Base-by-base conservation (phyloP, 1,140 invertebrate species). In the Drosophila sturtevanti region DNA sequence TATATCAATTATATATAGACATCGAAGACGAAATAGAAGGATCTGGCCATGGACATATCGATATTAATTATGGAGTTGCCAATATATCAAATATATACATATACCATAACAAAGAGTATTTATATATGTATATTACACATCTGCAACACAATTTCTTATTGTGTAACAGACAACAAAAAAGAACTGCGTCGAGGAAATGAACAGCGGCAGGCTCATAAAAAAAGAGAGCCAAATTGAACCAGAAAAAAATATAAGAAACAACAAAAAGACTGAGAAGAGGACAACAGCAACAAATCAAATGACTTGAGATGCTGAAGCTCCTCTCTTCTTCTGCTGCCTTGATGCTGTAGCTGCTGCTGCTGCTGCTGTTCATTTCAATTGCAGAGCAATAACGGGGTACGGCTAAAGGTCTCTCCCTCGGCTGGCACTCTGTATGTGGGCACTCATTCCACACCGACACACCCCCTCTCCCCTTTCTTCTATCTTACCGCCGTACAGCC, bases 331-430 rank as follows among this genome's bases (percentile, higher is more conserved):
- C 21, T 54, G 14, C 56, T 64, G 24, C 55, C 16, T 37, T 60
- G 52, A 44, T 24, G 12, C 38, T 72, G 72, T 52, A 59, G 22
- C 38, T 80, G 77, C 56, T 24, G 12, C 38, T 72, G 68, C 48
- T 63, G 22, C 38, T 80, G 77, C 51, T 56, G 66, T 56, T 75
- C 59, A 69, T 73, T 85, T 86, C 81, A 85, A 86, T 81, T 86
- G 82, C 82, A 78, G 73, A 77, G 81, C 77, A 78, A 85, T 84
- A 84, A 85, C 61, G 78, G 72, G 72, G 44, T 48, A 48, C 21
- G 41, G 18, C 41, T 11, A 48, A 48, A 48, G 41, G 41, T 48
- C 41, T 48, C 41, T 48, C 41, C 41, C 41, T 48, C 16, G 41
- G 1, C 16, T 44, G 41, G 41, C 6, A 16, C 18, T 16, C 41